These are phyloP conservation scores for Lasioglossum figueresi DNA, from an alignment of 2,888 invertebrate species.

Conservation along the genomic window DNA sequence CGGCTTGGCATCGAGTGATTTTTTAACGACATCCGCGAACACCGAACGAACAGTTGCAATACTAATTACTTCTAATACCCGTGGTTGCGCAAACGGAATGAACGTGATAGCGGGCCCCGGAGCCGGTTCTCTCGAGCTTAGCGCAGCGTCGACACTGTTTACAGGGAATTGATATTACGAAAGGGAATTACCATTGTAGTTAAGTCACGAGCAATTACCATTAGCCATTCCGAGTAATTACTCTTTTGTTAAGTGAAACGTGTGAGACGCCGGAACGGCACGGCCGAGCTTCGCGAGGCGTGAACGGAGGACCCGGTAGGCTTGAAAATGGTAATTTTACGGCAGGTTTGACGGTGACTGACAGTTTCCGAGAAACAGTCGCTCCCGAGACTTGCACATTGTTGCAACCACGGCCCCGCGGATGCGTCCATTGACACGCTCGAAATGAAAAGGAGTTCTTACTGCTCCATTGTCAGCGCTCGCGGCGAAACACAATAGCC, in stretches of 20 bases:
- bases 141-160: slow-evolving; percentile 55
- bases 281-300: slow-evolving; percentile 28
- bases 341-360: background rate
- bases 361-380: slow-evolving; percentile 37
- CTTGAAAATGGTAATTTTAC: slow-evolving; percentile 38
- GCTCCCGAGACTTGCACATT: background rate
- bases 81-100: slow-evolving; percentile 52
- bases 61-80: slow-evolving; percentile 63
- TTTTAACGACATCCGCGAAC: slow-evolving; percentile 53
- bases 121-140: slow-evolving; percentile 4
- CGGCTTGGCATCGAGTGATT: slow-evolving; percentile 45
- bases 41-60: slow-evolving; percentile 52
- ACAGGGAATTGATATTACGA: slow-evolving; percentile 62
- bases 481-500: background rate
- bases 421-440: slow-evolving; percentile 7
- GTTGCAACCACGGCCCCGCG: background rate
- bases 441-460: slow-evolving; percentile 1
- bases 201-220: slow-evolving; percentile 60
- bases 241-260: slow-evolving; percentile 58
- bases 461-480: background rate
- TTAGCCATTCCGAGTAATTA: slow-evolving; percentile 57
- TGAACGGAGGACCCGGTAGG: slow-evolving; percentile 16
- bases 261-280: slow-evolving; percentile 54
- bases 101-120: slow-evolving; percentile 47
- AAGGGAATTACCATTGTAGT: slow-evolving; percentile 55